Conservation (phyloP, 2,888 invertebrate genomes). For the Onchidella celtica region DNA sequence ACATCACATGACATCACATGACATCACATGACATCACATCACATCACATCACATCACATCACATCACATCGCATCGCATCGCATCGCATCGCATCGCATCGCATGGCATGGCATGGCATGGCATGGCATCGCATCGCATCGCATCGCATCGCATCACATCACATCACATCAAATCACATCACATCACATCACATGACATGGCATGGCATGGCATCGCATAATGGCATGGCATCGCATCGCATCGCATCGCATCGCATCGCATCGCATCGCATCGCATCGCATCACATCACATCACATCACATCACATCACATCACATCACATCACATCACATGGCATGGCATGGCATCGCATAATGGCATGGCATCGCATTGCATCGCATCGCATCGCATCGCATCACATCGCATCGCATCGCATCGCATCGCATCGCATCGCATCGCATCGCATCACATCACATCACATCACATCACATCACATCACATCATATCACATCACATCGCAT, state of each 20-base stretch:
- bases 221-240: not conserved
- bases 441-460: not conserved
- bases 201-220: not conserved
- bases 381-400: not conserved
- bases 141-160: not conserved
- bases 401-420: not conserved
- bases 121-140: not conserved
- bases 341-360: constrained; percentile 1
- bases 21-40: not conserved
- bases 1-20: no score
- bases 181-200: not conserved
- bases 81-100: constrained; percentile 5
- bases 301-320: not conserved
- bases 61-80: not conserved
- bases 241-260: not conserved
- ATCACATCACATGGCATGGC: not conserved
- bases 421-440: not conserved
- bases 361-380: not conserved
- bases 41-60: not conserved
- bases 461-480: not conserved
- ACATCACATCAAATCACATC: not conserved
- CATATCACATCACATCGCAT: not conserved
- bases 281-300: not conserved
- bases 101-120: not conserved
- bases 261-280: not conserved